These are phyloP conservation scores for Tetranychus truncatus DNA, from an alignment of 2,888 invertebrate genomes.

Conservation along the genomic window DNA sequence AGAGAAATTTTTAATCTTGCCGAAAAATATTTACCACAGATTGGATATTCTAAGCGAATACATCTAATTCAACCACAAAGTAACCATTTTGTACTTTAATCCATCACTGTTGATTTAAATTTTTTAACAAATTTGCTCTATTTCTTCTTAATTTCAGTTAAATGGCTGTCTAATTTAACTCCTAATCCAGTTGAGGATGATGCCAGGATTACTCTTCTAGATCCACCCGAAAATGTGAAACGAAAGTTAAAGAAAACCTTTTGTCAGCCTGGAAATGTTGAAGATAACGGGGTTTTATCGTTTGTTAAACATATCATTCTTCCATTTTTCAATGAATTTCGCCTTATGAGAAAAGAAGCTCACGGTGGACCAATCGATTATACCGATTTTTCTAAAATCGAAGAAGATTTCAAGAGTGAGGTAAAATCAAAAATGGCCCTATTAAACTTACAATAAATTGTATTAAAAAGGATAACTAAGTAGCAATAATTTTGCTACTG, in stretches of 20 bases:
- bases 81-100: conserved; percentile 46
- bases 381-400: conserved; percentile 52
- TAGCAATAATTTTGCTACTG: conserved; percentile 23
- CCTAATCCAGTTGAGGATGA: conserved; percentile 98
- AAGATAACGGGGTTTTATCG: conserved; percentile 84
- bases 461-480: conserved; percentile 17
- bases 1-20: conserved; percentile 95
- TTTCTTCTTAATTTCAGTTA: conserved; percentile 44
- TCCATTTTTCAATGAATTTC: conserved; percentile 52
- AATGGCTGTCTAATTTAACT: conserved; percentile 70
- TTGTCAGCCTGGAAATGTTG: conserved; percentile 78
- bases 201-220: conserved; percentile 91
- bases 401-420: conserved; percentile 58
- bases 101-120: background rate
- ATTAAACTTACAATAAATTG: no score
- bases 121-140: background rate
- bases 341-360: conserved; percentile 48
- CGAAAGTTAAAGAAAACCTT: conserved; percentile 86
- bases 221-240: conserved; percentile 66
- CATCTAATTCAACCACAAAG: conserved; percentile 90
- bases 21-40: conserved; percentile 83
- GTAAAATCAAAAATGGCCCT: conserved; percentile 27
- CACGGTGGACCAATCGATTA: conserved; percentile 61
- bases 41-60: conserved; percentile 81
- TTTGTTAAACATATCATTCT: conserved; percentile 86